Evolutionary conservation across 2,797 vertebrate genomes (phyloP), one percentile per base, ranked within the genome.

Genomic region (Leptodactylus fallax): DNA sequence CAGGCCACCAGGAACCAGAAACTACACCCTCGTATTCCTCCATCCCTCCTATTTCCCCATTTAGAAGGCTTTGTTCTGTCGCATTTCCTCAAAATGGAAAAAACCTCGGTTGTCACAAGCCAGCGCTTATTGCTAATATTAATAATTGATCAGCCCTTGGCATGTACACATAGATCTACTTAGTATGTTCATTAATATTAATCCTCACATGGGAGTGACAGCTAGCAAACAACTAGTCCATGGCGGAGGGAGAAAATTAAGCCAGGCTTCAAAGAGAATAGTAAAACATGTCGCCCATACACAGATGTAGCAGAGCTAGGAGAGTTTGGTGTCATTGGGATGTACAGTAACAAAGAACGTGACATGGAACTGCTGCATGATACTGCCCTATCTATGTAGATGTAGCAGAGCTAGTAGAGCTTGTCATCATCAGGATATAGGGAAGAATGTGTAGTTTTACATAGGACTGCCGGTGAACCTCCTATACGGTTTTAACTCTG

Each of bases 171-270:
- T 79, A 86, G 61, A 89, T 72, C 88, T 89, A 87, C 88, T 89
- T 89, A 89, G 85, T 71, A 61, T 79, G 72, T 63, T 87, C 88
- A 89, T 89, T 89, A 89, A 89, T 89, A 89, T 89, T 89, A 79
- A 89, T 89, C 78, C 85, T 36, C 74, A 51, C 85, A 72, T 55
- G 72, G 80, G 88, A 87, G 74, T 83, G 85, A 89, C 88, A 86
- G 85, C 65, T 21, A 78, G 69, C 56, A 86, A 85, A 79, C 85
- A 89, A 79, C 60, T 47, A 72, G 56, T 78, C 19, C n/a, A 53
- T 21, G n/a, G 23, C 8, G 25, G 51, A 23, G 4, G 13, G 51
- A 71, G 71, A 47, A 86, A 89, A 83, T 71, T 51, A 86, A 84
- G 84, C 71, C 87, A 82, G 71, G 60, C 88, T 61, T 86, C 88